phyloP scores from a whole-genome alignment of 2,113 vertebrate genomes.

The Nothobranchius kuhntae region DNA sequence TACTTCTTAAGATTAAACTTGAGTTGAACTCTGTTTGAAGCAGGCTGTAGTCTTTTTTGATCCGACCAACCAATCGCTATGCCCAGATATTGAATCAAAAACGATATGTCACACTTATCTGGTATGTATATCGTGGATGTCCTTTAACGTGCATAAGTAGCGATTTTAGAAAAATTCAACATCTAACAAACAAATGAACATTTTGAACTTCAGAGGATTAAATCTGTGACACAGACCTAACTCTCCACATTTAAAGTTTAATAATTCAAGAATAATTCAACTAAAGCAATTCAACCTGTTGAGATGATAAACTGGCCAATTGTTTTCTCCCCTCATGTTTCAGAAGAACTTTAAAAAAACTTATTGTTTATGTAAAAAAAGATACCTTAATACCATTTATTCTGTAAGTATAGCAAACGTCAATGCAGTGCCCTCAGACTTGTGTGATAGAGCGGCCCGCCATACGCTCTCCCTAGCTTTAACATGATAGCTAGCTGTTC shows the following conservation, averaged over 20 bases:
- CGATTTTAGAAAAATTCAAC: too few relatives aligned
- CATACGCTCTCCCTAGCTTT: slow-evolving; percentile 29
- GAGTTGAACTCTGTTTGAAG: too few relatives aligned
- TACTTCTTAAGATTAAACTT: too few relatives aligned
- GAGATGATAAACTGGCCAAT: neutral
- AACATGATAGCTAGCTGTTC: slow-evolving; percentile 29
- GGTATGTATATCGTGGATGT: too few relatives aligned
- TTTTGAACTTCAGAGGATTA: neutral
- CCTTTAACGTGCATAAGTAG: too few relatives aligned
- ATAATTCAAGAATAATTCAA: neutral
- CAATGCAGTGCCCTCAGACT: slow-evolving; percentile 14
- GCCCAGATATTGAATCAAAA: too few relatives aligned
- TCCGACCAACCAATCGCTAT: too few relatives aligned
- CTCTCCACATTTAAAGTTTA: neutral
- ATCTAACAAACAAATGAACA: too few relatives aligned
- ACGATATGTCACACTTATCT: too few relatives aligned
- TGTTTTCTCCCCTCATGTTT: neutral
- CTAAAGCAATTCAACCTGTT: neutral
- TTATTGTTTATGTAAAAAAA: neutral
- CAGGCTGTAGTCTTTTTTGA: too few relatives aligned
- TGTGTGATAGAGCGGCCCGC: neutral
- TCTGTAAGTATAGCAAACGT: neutral
- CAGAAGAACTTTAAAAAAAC: neutral
- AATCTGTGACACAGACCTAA: neutral
- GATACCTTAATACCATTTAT: slow-evolving; percentile 4